phyloP scores from a whole-genome alignment of 2,113 vertebrate species.

The Myiozetetes cayanensis region DNA sequence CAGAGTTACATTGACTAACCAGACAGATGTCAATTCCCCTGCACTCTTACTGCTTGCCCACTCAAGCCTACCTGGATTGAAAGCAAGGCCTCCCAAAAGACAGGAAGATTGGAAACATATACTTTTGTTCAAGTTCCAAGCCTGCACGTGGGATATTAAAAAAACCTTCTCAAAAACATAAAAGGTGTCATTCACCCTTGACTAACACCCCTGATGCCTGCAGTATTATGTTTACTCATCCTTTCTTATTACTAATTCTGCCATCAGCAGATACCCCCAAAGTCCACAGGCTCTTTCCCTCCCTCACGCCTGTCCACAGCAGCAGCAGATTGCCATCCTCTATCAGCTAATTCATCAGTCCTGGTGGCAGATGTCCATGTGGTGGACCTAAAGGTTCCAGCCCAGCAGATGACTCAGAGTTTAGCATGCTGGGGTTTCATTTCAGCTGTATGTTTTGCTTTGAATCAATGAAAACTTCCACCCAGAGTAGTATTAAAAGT shows the following conservation, averaged over 20 bases:
- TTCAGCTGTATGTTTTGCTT: not conserved
- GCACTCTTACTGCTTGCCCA: not conserved
- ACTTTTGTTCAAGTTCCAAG: not conserved
- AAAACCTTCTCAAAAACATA: not conserved
- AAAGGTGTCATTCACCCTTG: slow-evolving; percentile 3
- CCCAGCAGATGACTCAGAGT: slow-evolving; percentile 5
- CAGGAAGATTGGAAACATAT: not conserved
- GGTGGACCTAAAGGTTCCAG: slow-evolving; percentile 10
- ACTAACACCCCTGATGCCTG: not conserved
- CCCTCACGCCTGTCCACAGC: not conserved
- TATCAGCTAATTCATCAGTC: not conserved
- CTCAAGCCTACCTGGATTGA: not conserved
- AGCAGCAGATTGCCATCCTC: not conserved
- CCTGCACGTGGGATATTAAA: not conserved
- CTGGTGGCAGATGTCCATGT: not conserved
- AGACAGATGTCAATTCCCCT: not conserved
- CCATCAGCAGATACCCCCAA: not conserved
- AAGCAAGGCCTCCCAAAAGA: not conserved
- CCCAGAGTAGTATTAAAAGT: not conserved
- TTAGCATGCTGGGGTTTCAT: not conserved
- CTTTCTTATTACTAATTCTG: not conserved
- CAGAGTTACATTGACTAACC: not conserved
- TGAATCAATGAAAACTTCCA: not conserved
- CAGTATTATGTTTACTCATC: not conserved
- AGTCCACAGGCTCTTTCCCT: not conserved